Conservation (phyloP, 1,140 invertebrate species). For the Anoplophora glabripennis region DNA sequence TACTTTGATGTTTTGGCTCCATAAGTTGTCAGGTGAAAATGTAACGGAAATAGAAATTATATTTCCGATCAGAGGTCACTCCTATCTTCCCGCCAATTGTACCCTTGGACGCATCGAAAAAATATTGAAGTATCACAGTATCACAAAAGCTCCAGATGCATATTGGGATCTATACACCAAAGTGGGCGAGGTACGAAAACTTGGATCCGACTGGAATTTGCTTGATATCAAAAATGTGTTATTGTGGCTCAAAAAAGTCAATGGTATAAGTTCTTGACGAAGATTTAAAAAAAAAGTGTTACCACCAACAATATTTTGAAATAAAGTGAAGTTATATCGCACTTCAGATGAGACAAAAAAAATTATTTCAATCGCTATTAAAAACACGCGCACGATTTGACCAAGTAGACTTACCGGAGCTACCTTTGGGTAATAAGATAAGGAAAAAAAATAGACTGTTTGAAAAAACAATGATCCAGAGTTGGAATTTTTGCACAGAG, state of each 20-base stretch:
- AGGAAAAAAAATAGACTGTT: too few relatives aligned
- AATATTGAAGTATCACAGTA: slow-evolving; percentile 12
- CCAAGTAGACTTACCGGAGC: too few relatives aligned
- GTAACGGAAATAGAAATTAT: slow-evolving; percentile 8
- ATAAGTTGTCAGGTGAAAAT: slow-evolving; percentile 6
- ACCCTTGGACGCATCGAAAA: slow-evolving; percentile 14
- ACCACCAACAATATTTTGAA: too few relatives aligned
- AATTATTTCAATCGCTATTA: too few relatives aligned
- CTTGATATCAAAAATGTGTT: slow-evolving; percentile 13
- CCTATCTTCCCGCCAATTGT: slow-evolving; percentile 9
- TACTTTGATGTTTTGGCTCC: slow-evolving; percentile 12
- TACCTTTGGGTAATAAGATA: too few relatives aligned
- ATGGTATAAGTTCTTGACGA: slow-evolving; percentile 13
- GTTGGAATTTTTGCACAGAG: too few relatives aligned
- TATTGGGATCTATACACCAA: slow-evolving; percentile 16
- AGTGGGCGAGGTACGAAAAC: slow-evolving; percentile 18
- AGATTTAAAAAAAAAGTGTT: too few relatives aligned
- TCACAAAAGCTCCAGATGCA: slow-evolving; percentile 14
- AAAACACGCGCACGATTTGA: too few relatives aligned
- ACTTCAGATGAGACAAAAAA: too few relatives aligned
- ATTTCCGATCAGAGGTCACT: slow-evolving; percentile 13
- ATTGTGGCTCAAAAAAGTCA: slow-evolving; percentile 11
- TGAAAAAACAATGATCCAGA: too few relatives aligned
- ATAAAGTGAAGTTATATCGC: too few relatives aligned
- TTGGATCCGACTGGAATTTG: slow-evolving; percentile 7